phyloP scores from a whole-genome alignment of 1,140 invertebrate genomes.

The Heliothis virescens region DNA sequence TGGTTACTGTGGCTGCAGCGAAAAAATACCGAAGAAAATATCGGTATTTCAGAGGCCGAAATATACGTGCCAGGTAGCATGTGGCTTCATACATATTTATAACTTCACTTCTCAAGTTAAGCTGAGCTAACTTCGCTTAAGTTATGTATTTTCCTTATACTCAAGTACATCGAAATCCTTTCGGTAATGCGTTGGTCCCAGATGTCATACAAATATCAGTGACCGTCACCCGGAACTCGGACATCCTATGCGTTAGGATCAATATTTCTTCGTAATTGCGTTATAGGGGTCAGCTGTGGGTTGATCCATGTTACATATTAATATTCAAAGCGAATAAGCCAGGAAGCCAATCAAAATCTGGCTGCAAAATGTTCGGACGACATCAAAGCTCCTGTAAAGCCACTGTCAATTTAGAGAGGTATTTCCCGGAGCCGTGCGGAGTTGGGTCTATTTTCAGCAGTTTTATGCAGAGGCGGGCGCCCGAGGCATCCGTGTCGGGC shows the following conservation, averaged over 20 bases:
- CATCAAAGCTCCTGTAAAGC: background rate
- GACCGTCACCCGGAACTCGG: background rate
- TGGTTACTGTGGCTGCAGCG: background rate
- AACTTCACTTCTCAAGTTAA: too few relatives aligned
- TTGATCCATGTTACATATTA: background rate
- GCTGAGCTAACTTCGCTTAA: too few relatives aligned
- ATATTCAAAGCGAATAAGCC: background rate
- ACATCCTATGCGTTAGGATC: background rate
- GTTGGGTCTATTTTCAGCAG: slow-evolving; percentile 24
- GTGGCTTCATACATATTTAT: too few relatives aligned
- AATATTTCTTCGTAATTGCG: background rate
- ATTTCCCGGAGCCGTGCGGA: background rate
- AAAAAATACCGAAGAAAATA: slow-evolving; percentile 6
- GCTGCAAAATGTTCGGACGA: background rate
- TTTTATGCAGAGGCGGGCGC: background rate
- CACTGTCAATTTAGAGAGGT: too few relatives aligned
- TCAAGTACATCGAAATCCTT: too few relatives aligned
- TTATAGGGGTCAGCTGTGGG: background rate
- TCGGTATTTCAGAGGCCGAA: background rate
- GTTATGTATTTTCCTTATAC: too few relatives aligned
- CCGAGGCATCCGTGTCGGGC: background rate
- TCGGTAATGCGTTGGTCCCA: too few relatives aligned
- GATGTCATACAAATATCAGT: too few relatives aligned
- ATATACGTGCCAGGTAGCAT: too few relatives aligned
- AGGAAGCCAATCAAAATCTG: background rate